Percentiles rank a stretch among this genome's conserved stretches.
Conservation (phyloP, 2,797 vertebrate species). For the Botia kubotai region DNA sequence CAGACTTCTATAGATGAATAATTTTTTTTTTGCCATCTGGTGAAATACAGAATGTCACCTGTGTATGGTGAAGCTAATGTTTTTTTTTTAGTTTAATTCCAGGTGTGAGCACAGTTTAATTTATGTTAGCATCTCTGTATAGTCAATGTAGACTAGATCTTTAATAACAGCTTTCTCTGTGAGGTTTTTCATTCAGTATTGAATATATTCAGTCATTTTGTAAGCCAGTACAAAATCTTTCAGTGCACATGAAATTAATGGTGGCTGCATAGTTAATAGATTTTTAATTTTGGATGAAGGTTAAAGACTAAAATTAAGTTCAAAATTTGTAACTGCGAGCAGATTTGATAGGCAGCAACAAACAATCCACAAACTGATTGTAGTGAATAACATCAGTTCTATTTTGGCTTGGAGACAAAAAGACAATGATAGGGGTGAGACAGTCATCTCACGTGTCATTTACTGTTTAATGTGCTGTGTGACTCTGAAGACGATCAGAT, state of each 20-base stretch:
- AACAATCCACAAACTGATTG: not conserved
- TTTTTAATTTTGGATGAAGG: not conserved
- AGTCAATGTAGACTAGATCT: not conserved
- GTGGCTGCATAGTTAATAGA: not conserved
- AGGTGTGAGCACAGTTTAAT: too few species aligned
- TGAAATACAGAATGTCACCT: too few species aligned
- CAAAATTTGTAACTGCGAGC: not conserved
- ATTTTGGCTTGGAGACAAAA: not conserved
- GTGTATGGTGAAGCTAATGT: too few species aligned
- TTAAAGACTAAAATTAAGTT: not conserved
- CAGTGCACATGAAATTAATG: not conserved
- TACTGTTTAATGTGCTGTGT: conserved; percentile 1
- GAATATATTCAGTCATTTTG: not conserved
- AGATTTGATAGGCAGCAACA: not conserved
- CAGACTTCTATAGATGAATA: not conserved
- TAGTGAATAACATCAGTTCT: not conserved
- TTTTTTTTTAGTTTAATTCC: too few species aligned
- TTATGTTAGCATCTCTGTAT: too few species aligned
- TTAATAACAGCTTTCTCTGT: not conserved
- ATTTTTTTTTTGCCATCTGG: not conserved
- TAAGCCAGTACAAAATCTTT: not conserved
- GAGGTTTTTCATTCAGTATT: too few species aligned
- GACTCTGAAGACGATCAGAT: not conserved
- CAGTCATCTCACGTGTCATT: not conserved
- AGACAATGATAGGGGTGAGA: not conserved